phyloP scores from a whole-genome alignment of 1,140 invertebrate genomes.

The Acromyrmex echinatior region DNA sequence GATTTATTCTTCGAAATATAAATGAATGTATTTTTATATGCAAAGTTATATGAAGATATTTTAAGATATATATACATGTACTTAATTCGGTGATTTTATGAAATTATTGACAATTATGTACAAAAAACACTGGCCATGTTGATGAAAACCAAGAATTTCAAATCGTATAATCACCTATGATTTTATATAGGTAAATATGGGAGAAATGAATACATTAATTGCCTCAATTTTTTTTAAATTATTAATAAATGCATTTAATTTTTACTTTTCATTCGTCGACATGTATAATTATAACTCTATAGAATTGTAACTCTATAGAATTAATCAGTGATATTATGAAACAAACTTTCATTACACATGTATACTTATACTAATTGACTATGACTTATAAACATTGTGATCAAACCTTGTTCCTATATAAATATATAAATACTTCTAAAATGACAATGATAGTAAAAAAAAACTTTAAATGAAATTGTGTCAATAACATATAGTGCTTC shows the following conservation, averaged over 20 bases:
- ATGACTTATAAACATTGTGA: not conserved
- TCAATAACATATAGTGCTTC: not conserved
- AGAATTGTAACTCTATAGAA: not conserved
- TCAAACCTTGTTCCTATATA: not conserved
- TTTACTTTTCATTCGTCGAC: not conserved
- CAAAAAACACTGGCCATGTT: not conserved
- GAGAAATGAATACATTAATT: not conserved
- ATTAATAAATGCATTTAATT: not conserved
- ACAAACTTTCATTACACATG: not conserved
- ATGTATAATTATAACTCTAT: not conserved
- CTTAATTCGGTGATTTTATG: not conserved
- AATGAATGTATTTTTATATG: slow-evolving; percentile 36
- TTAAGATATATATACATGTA: slow-evolving; percentile 5
- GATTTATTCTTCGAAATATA: not conserved
- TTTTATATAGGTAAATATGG: not conserved
- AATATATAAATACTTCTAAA: slow-evolving; percentile 3
- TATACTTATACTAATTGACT: not conserved
- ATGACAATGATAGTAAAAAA: not conserved
- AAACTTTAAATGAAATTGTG: not conserved
- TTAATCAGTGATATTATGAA: not conserved
- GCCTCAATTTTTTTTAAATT: not conserved
- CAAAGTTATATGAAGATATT: slow-evolving; percentile 5
- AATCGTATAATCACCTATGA: not conserved
- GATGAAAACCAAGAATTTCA: not conserved
- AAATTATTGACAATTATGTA: not conserved